Evolutionary conservation across 2,113 vertebrate genomes (phyloP), one percentile per base, ranked within the genome.

Genomic region (Polypterus senegalus): DNA sequence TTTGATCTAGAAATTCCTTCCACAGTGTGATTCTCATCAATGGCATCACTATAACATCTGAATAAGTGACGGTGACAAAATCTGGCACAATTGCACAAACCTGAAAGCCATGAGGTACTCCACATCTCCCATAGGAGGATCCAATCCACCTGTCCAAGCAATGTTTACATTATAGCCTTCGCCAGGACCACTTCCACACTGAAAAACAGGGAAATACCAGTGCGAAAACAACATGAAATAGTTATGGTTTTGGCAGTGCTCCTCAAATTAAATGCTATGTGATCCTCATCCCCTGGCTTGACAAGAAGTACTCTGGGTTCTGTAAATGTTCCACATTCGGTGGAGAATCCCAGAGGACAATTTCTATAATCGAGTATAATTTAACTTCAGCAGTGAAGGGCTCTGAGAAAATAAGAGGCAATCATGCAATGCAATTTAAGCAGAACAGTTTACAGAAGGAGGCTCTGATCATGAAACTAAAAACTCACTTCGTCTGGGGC

Each of bases 401-500:
- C 77, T 27, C 27, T 63, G 77, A 87, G 82, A 91, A 89, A 87
- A 91, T 84, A 83, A 83, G 72, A 80, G 81, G 84, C 83, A 86
- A 92, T 91, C 83, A 87, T 76, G 79, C 79, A 81, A 88, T 51
- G 85, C 87, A 87, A 88, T 91, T 87, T 68, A 61, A 88, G 77
- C 76, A 76, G 76, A 79, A 82, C 76, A 83, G 84, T 84, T 84
- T 82, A 87, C 86, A 75, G 79, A 71, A 76, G 78, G 64, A 63
- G 82, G 76, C 80, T 84, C 11, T 43, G 56, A 57, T 10, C 76
- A 81, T 91, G 91, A 92, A 95, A 94, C 72, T 52, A 91, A 95
- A 91, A 94, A 87, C 83, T 79, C 80, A 90, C 89, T 91, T 94
- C 92, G 90, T 96, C 87, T 91, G 79, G 89, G 90, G 87, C 89